Evolutionary conservation across 2,113 vertebrate species (phyloP).

Genomic region (Oncorhynchus gorbuscha): DNA sequence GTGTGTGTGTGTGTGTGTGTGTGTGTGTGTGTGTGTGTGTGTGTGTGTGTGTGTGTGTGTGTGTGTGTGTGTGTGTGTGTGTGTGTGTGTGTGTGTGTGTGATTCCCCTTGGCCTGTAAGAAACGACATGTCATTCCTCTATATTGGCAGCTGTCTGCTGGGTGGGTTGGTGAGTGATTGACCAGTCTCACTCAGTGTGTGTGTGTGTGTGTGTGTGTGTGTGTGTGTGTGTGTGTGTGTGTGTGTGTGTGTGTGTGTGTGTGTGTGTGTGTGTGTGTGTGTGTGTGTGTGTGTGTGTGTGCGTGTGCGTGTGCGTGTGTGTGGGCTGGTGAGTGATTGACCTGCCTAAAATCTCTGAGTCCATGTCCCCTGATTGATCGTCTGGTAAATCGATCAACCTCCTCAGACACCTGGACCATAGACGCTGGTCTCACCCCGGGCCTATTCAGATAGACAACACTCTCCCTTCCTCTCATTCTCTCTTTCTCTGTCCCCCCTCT

Average conservation of each 20-base stretch:
- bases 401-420: slow-evolving; percentile 11
- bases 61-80: neutral
- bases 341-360: slow-evolving; percentile 21
- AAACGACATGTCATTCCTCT: neutral
- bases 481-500: too few species aligned
- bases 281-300: too few species aligned
- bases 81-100: neutral
- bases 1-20: too few species aligned
- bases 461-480: neutral
- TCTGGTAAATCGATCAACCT: slow-evolving; percentile 23
- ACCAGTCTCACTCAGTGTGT: slow-evolving; percentile 5
- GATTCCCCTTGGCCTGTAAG: neutral
- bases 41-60: too few species aligned
- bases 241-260: too few species aligned
- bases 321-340: slow-evolving; percentile 21
- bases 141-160: neutral
- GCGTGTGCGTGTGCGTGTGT: too few species aligned
- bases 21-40: too few species aligned
- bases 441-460: neutral
- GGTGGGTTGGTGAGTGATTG: slow-evolving; percentile 16
- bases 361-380: slow-evolving; percentile 23
- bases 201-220: too few species aligned
- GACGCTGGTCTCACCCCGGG: neutral
- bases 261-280: neutral
- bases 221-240: neutral